Evolutionary conservation across 37 sponge, comb jelly and placozoan genomes (phyloP), one percentile per base, ranked within the genome.

Genomic region (Mnemiopsis leidyi): DNA sequence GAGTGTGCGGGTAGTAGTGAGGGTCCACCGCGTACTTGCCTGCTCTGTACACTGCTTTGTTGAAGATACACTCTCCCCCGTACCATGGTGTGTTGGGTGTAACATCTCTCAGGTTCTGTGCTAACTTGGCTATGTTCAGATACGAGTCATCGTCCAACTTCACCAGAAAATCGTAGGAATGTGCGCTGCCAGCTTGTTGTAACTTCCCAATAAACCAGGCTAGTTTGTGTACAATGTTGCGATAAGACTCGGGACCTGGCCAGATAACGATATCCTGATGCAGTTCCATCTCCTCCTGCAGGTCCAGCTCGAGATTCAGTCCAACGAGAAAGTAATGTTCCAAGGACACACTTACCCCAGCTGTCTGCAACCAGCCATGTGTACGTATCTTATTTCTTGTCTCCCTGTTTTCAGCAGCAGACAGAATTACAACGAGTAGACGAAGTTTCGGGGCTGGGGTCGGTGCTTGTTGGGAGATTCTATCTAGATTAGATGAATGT

Each of bases 211-310:
- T 1, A 28, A 38, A 20, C 90, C 90, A 85, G 36, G 90, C 61
- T 0, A 33, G 33, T 26, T 85, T 85, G 61, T 85, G 35, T 1
- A 85, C 90, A 33, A 85, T 85, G 90, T 85, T 85, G 20, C 61
- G 90, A 26, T 85, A 85, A 18, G 90, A 40, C 0, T 85, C 90
- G 23, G 90, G 90, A 39, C 90, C 90, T 3, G 90, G 90, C 90
- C 90, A 85, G 20, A 85, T 61, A 40, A 38, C 25, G 3, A 85
- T 26, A 38, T 85, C 90, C 5, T 61, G 61, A 39, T 39, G 25
- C 61, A 9, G 13, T 3, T 33, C 48, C 1, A 18, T n/a, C 29
- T 85, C 90, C 2, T 28, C 20, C 7, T 13, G 25, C 23, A 40
- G 5, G 3, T 38, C 26, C 2, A 28, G 3, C 16, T 39, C 61